Conservation (phyloP, 2,888 invertebrate genomes). For the Dendrolimus houi region DNA sequence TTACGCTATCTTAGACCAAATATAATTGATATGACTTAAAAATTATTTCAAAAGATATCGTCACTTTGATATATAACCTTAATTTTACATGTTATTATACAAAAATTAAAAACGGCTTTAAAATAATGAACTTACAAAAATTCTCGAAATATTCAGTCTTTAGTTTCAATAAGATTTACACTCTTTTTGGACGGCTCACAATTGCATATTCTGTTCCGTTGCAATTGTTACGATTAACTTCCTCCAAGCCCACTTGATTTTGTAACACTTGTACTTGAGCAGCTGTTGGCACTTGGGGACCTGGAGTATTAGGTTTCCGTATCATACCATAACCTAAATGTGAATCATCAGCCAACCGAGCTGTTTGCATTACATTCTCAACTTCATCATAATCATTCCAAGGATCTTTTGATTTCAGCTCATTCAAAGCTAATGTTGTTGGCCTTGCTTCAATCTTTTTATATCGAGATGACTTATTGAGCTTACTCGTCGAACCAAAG, state of each 20-base stretch:
- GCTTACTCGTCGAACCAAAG: slow-evolving; percentile 85
- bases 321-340: slow-evolving; percentile 88
- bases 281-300: slow-evolving; percentile 69
- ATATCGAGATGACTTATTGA: slow-evolving; percentile 78
- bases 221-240: slow-evolving; percentile 81
- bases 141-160: slow-evolving; percentile 41
- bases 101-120: neutral
- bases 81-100: neutral
- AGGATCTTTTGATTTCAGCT: slow-evolving; percentile 63
- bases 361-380: slow-evolving; percentile 80
- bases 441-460: slow-evolving; percentile 81
- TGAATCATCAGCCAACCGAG: slow-evolving; percentile 86
- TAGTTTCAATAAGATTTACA: slow-evolving; percentile 63
- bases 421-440: slow-evolving; percentile 63
- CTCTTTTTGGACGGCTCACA: slow-evolving; percentile 90
- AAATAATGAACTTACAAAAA: neutral
- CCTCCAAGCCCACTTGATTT: slow-evolving; percentile 60
- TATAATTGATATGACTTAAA: neutral
- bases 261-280: slow-evolving; percentile 67
- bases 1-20: too few species aligned
- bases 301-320: slow-evolving; percentile 78
- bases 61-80: neutral
- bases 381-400: slow-evolving; percentile 89
- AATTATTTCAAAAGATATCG: neutral
- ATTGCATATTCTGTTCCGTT: slow-evolving; percentile 89